A percentile compares a stretch with the other conserved stretches of the same genome.
Conservation (phyloP, 2,797 vertebrate species). For the Sebastes hubbsi region DNA sequence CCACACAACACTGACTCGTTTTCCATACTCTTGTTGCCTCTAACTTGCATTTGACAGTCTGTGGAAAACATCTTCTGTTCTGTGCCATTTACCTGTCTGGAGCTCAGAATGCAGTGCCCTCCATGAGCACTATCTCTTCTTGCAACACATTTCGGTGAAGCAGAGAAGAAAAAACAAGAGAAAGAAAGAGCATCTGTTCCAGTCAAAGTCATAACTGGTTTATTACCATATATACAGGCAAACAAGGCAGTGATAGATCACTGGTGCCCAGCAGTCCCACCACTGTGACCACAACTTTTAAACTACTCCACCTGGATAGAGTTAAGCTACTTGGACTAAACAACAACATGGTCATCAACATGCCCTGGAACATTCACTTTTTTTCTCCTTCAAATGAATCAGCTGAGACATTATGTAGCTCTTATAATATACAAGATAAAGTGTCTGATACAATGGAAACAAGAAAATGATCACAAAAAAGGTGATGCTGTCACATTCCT, state of each 20-base stretch:
- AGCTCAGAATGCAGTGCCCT: background rate
- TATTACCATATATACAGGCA: constrained; percentile 40
- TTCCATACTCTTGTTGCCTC: constrained; percentile 9
- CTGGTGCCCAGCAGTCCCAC: constrained; percentile 78
- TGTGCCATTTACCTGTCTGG: background rate
- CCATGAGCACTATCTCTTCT: constrained; percentile 4
- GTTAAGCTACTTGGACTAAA: constrained; percentile 61
- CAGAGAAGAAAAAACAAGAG: background rate
- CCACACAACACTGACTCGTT: background rate
- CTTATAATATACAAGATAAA: background rate
- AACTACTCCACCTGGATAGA: constrained; percentile 72
- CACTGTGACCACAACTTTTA: constrained; percentile 71
- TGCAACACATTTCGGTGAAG: constrained; percentile 29
- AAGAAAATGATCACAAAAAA: background rate
- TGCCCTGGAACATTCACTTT: constrained; percentile 31
- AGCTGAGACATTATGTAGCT: background rate
- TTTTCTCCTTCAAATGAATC: background rate
- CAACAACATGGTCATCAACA: constrained; percentile 54
- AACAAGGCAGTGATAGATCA: constrained; percentile 58
- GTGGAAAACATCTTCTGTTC: background rate
- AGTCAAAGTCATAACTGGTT: constrained; percentile 55
- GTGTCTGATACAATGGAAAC: too few relatives aligned
- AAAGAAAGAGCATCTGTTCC: constrained; percentile 41
- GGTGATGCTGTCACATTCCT: background rate
- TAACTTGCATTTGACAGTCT: background rate